Base-by-base conservation (phyloP, 1,140 invertebrate species). In the Rhynchophorus ferrugineus region DNA sequence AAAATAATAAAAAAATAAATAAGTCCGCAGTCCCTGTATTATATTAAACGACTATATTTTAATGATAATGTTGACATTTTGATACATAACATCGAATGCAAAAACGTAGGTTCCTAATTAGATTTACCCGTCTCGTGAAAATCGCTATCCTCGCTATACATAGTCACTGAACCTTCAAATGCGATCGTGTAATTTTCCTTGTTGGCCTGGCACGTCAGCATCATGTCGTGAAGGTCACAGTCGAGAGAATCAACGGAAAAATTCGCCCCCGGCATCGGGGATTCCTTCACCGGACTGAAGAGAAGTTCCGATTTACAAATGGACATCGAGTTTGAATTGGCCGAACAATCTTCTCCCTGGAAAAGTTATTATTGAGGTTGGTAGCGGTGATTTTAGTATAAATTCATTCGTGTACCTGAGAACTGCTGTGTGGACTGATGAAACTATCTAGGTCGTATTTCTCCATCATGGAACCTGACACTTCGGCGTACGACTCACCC, bases 131-230 rank as follows among this genome's bases (percentile, higher is more conserved):
- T 74, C 64, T 73, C 79, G 61, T 80, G 78, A 67, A 82, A 85
- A 65, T 85, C 83, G 57, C 86, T 90, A 63, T 87, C 85, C 71
- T 89, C 87, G 7, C 87, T 88, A 66, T 87, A 89, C 75, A 86
- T 84, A 29, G 87, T 83, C 53, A 84, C 78, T 62, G 88, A 91
- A 59, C 87, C 89, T 73, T 94, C 89, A 63, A 94, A 94, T 41
- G 90, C 90, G 62, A 95, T 92, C 44, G 90, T 95, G 67, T 95
- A 95, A 72, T 93, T 94, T 66, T 92, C 85, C 73, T 92, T 92
- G 65, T 95, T 92, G 9, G 87, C 85, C 67, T 87, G 85, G 68
- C 87, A 89, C 44, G 90, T 94, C 24, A 92, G 76, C 62, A 94
- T 82, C 66, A 93, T 85, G 63, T 93, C 89, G 55, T 81, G 81